These are phyloP conservation scores for Tokudaia muenninki DNA, from an alignment of 2,797 vertebrate species.

Conservation along the genomic window DNA sequence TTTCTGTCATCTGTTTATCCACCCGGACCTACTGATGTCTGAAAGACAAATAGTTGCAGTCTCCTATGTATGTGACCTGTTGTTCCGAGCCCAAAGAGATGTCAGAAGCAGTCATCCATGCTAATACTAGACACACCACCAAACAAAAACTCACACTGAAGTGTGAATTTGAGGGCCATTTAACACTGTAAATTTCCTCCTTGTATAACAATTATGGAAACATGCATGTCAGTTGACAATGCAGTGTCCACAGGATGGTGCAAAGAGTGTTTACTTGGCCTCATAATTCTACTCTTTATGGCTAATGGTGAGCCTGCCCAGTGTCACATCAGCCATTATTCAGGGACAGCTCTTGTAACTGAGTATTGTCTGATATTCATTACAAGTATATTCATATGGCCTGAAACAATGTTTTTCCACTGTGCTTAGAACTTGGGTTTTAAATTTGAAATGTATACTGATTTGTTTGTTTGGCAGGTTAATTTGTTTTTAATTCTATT, in stretches of 20 bases:
- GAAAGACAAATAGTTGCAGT: background rate
- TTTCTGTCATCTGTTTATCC: background rate
- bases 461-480: background rate
- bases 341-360: background rate
- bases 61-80: background rate
- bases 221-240: slow-evolving; percentile 79
- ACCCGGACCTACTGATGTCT: background rate
- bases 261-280: slow-evolving; percentile 77
- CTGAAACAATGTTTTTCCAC: background rate
- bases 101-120: slow-evolving; percentile 65
- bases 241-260: slow-evolving; percentile 35
- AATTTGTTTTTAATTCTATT: slow-evolving; percentile 25
- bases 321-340: background rate
- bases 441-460: background rate
- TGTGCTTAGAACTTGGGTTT: slow-evolving; percentile 6
- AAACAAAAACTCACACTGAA: slow-evolving; percentile 82
- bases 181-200: slow-evolving; percentile 83
- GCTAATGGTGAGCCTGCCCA: slow-evolving; percentile 50
- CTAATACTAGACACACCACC: slow-evolving; percentile 74
- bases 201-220: slow-evolving; percentile 85
- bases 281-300: slow-evolving; percentile 82
- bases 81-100: slow-evolving; percentile 64
- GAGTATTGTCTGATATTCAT: background rate
- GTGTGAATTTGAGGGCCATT: slow-evolving; percentile 81
- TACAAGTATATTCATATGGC: background rate